phyloP scores from a whole-genome alignment of 2,113 vertebrate species.

The Hylia prasina region DNA sequence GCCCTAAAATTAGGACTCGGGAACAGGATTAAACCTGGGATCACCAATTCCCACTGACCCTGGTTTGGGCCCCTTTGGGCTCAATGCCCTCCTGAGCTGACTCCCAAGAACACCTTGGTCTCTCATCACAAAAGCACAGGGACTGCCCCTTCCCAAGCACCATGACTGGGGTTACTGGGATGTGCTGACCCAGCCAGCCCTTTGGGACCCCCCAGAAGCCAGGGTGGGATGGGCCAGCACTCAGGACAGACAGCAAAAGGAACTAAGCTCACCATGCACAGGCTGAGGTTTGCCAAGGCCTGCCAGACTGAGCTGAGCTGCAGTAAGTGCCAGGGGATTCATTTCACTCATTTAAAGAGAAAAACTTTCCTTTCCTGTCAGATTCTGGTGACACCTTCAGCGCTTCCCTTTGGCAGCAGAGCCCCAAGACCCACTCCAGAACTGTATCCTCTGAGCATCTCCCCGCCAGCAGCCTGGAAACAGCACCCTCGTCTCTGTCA shows the following conservation, averaged over 20 bases:
- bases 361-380: neutral
- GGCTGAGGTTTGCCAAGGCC: neutral
- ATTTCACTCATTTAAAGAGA: neutral
- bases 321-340: neutral
- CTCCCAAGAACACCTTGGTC: neutral
- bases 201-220: accelerated
- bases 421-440: neutral
- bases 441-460: neutral
- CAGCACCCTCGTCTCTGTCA: neutral
- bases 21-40: neutral
- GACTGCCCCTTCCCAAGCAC: neutral
- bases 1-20: neutral
- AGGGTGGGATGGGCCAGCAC: accelerated
- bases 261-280: neutral
- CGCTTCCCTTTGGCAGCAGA: neutral
- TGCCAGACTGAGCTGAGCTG: neutral
- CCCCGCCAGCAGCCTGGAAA: neutral
- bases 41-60: neutral
- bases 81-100: neutral
- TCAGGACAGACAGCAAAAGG: no score
- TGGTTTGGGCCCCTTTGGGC: neutral
- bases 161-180: neutral
- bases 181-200: neutral
- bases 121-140: neutral
- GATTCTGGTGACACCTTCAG: neutral